These are phyloP conservation scores for Chunga burmeisteri DNA, from an alignment of 2,113 vertebrate species.

Conservation along the genomic window DNA sequence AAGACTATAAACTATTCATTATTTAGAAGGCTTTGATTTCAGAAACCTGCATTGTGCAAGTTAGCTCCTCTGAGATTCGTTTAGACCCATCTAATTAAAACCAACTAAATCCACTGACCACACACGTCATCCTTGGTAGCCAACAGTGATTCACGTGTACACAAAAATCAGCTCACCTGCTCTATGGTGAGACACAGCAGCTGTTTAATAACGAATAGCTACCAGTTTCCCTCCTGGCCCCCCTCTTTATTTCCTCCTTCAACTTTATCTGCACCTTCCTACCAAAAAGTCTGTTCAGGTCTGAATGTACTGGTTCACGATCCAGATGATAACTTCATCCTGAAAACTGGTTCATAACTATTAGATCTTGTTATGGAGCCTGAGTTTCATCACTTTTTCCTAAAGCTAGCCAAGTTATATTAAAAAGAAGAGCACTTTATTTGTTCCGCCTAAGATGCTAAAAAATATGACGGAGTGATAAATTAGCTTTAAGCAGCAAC, in stretches of 20 bases:
- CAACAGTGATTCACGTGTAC: background rate
- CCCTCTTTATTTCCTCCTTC: background rate
- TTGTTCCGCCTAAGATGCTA: background rate
- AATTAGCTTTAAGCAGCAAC: background rate
- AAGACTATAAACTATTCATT: background rate
- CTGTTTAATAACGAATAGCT: background rate
- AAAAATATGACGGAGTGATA: background rate
- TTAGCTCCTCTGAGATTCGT: background rate
- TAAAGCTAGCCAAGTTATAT: background rate
- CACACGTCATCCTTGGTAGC: background rate
- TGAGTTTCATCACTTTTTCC: background rate
- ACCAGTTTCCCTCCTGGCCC: background rate
- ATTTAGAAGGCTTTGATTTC: background rate
- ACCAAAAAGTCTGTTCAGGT: background rate
- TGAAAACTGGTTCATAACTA: background rate
- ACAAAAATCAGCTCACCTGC: background rate
- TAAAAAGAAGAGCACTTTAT: background rate
- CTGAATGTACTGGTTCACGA: background rate
- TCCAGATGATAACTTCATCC: background rate
- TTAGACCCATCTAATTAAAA: background rate
- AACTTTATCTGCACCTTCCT: background rate
- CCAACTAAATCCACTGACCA: background rate
- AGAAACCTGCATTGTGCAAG: background rate
- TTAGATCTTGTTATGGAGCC: rapidly evolving
- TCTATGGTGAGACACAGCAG: background rate